Conservation (phyloP, 2,888 invertebrate species). For the Nymphalis urticae region DNA sequence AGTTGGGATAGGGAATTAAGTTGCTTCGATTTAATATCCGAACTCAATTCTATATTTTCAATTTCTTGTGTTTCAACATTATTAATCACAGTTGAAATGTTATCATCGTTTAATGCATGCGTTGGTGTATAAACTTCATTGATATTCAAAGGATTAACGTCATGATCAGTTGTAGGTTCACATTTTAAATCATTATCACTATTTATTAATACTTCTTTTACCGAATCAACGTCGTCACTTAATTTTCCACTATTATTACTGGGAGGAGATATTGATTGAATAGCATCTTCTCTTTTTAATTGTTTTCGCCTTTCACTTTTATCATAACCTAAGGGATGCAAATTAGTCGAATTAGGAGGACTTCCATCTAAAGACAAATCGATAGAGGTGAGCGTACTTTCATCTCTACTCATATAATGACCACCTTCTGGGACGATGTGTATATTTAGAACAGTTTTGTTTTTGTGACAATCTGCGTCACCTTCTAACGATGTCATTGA, state of each 20-base stretch:
- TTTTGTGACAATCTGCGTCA: slow-evolving; percentile 58
- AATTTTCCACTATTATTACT: slow-evolving; percentile 74
- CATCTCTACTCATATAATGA: slow-evolving; percentile 68
- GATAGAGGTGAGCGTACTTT: slow-evolving; percentile 69
- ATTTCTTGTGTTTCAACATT: slow-evolving; percentile 20
- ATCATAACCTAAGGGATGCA: slow-evolving; percentile 71
- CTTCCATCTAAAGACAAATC: slow-evolving; percentile 71
- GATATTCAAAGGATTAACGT: background rate
- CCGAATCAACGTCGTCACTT: slow-evolving; percentile 72
- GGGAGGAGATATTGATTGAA: slow-evolving; percentile 75
- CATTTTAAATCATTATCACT: slow-evolving; percentile 8
- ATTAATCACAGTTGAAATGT: slow-evolving; percentile 23
- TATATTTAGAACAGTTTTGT: slow-evolving; percentile 72
- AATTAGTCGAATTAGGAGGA: slow-evolving; percentile 67
- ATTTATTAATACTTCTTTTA: slow-evolving; percentile 41
- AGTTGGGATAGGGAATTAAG: slow-evolving; percentile 40
- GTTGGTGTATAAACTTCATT: slow-evolving; percentile 4
- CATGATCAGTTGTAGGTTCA: slow-evolving; percentile 8
- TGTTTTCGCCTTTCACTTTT: slow-evolving; percentile 72
- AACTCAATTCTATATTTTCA: slow-evolving; percentile 16
- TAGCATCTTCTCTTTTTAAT: slow-evolving; percentile 76
- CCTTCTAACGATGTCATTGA: slow-evolving; percentile 60
- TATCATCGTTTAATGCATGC: slow-evolving; percentile 18
- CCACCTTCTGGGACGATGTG: slow-evolving; percentile 72
- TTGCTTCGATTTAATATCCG: slow-evolving; percentile 12